A percentile compares a stretch with the other conserved stretches of the same genome.
Conservation (phyloP, 2,888 invertebrate genomes). For the Leptura quadrifasciata region DNA sequence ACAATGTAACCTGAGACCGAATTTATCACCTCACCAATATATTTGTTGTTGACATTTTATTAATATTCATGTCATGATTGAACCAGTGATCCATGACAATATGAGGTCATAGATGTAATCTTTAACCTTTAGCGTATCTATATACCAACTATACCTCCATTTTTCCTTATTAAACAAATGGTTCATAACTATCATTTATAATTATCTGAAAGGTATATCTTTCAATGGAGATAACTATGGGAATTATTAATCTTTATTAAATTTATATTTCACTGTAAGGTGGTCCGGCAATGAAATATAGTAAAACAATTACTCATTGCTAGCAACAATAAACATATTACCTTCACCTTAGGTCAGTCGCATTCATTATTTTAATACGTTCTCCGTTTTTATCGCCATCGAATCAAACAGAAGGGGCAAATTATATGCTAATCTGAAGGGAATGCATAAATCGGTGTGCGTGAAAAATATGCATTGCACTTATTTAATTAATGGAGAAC, state of each 20-base stretch:
- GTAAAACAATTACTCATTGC: constrained; percentile 18
- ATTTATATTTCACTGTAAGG: constrained; percentile 25
- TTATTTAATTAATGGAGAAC: no score
- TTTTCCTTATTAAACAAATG: constrained; percentile 30
- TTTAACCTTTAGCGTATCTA: constrained; percentile 5
- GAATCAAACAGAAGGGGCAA: not conserved
- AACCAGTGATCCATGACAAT: constrained; percentile 5
- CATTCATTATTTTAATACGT: constrained; percentile 5
- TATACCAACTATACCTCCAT: not conserved
- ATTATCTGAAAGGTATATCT: constrained; percentile 28
- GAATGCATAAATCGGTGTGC: not conserved
- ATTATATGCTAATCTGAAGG: not conserved
- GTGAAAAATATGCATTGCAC: not conserved
- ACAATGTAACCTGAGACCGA: constrained; percentile 1
- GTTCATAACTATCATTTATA: constrained; percentile 27
- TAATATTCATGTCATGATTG: constrained; percentile 17
- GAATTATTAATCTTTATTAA: constrained; percentile 32
- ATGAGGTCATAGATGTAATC: constrained; percentile 25
- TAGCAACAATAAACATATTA: constrained; percentile 8
- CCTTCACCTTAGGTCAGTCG: constrained; percentile 15
- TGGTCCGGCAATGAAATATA: constrained; percentile 12
- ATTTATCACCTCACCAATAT: constrained; percentile 4
- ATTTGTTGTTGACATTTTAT: constrained; percentile 25
- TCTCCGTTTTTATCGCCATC: not conserved
- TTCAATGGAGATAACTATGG: constrained; percentile 9